Base-by-base conservation (phyloP, 2,797 vertebrate species). In the Rhinoraja longicauda region DNA sequence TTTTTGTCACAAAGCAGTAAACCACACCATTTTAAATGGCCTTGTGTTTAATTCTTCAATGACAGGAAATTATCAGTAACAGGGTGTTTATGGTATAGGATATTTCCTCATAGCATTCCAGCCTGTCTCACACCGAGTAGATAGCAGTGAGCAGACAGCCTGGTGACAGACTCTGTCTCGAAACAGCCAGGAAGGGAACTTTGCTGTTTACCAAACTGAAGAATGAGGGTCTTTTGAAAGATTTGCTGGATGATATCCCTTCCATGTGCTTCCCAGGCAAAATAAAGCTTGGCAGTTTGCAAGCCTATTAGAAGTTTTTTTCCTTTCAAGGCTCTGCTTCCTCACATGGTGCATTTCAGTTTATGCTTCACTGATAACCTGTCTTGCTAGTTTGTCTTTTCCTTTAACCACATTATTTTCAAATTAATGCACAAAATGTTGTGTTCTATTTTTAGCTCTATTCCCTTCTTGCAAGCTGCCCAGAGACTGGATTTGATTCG, bases 171-270 rank as follows among this genome's bases (percentile, higher is more conserved):
- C 62, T 24, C 45, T 73, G 90, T 91, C 90, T 91, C 39, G 8
- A 72, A 91, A 24, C 70, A 91, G 90, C 36, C 90, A 45, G 15
- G 10, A 36, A 91, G 90, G 90, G 32, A 91, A 73, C 32, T 21
- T 62, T 91, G 90, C 21, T 91, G 39, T 91, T 91, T 91, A 88
- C 84, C 59, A 91, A 91, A 73, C 67, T 70, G 67, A 91, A 7
- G 67, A 91, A 91, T 91, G 64, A 91, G 90, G 67, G 67, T 53
- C 24, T 53, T 70, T 91, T 91, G 67, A 91, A 91, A 91, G 90
- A 91, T 91, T 36, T 45, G 67, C 36, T 91, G 36, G 32, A 45
- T 39, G 90, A 91, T 91, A 91, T 73, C 64, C 70, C 10, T 73
- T 13, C 64, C 70, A 91, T 91, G 36, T 45, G 90, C 90, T 75